Conservation (phyloP, 2,797 vertebrate species). For the Crenuchus spilurus region DNA sequence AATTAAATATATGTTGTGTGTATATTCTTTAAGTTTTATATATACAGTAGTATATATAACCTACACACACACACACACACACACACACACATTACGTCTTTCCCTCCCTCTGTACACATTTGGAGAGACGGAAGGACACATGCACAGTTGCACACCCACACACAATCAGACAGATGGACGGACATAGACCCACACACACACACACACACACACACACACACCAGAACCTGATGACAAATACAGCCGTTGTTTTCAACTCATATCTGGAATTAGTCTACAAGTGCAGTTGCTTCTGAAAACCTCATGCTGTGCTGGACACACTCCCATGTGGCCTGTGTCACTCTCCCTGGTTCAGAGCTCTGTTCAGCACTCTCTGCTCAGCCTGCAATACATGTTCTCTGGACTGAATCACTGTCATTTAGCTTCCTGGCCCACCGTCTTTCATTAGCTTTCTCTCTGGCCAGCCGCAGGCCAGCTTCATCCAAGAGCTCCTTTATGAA, state of each 20-base stretch:
- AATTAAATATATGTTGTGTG: no score
- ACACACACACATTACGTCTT: conserved; percentile 6
- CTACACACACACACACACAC: conserved; percentile 5
- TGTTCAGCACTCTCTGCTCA: conserved; percentile 49
- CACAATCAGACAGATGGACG: neutral
- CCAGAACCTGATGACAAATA: neutral
- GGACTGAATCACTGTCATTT: conserved; percentile 52
- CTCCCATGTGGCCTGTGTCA: neutral
- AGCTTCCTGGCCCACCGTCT: conserved; percentile 48
- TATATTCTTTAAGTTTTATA: neutral
- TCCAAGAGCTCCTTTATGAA: conserved; percentile 64
- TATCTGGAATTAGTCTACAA: neutral
- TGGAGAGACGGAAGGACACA: neutral
- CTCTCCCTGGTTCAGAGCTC: neutral
- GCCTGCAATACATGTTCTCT: conserved; percentile 49
- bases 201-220: neutral
- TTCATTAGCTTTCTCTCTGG: conserved; percentile 46
- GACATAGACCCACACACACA: no score
- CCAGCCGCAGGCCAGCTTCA: conserved; percentile 48
- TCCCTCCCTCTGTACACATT: neutral
- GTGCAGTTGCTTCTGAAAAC: neutral
- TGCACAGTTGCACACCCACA: neutral
- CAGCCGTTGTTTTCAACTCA: neutral
- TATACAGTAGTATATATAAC: neutral
- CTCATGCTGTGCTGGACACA: neutral